Evolutionary conservation across 2,888 invertebrate genomes (phyloP).

Genomic region (Crioceris asparagi): DNA sequence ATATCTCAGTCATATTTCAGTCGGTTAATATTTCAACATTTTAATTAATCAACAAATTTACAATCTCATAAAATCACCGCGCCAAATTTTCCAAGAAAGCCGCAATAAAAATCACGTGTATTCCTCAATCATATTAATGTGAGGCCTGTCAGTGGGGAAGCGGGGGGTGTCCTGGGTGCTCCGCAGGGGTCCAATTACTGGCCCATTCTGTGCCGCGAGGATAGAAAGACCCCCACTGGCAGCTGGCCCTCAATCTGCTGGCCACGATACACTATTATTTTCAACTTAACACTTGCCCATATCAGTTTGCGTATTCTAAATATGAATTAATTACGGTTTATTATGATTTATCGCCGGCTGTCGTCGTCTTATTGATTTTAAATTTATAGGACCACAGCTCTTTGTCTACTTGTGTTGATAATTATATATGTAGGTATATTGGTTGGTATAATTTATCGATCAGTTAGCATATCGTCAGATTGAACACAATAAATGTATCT

Average conservation of each 20-base stretch:
- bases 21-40: no score
- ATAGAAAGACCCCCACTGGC: constrained; percentile 20
- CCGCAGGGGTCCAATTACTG: constrained; percentile 39
- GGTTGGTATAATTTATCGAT: no score
- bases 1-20: no score
- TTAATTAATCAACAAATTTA: constrained; percentile 14
- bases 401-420: no score
- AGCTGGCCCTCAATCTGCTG: constrained; percentile 23
- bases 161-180: constrained; percentile 25
- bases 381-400: no score
- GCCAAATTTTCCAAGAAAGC: constrained; percentile 19
- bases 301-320: constrained; percentile 16
- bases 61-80: constrained; percentile 14
- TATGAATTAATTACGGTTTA: constrained; percentile 19
- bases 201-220: constrained; percentile 33
- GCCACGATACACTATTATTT: constrained; percentile 30
- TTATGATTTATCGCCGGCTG: constrained; percentile 17
- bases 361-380: no score
- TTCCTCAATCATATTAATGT: constrained; percentile 20
- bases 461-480: no score
- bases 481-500: no score
- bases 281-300: constrained; percentile 27
- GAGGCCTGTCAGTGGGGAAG: constrained; percentile 18
- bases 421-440: no score
- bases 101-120: constrained; percentile 20